Evolutionary conservation across 2,113 vertebrate genomes (phyloP), one percentile per base, ranked within the genome.

Genomic region (Hippocampus mohnikei): DNA sequence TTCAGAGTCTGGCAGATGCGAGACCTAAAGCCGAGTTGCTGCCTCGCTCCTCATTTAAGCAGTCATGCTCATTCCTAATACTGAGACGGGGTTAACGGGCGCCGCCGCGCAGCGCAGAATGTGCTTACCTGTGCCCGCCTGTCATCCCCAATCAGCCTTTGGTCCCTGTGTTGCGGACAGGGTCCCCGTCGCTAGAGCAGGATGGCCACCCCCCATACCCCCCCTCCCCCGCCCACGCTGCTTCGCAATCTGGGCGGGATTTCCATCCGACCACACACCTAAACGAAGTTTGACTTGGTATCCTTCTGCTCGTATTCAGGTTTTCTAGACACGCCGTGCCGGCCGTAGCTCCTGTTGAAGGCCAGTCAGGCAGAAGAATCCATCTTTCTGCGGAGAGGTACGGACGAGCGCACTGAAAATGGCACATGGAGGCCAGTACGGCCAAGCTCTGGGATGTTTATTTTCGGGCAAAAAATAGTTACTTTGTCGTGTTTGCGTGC

Each of bases 171-270:
- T 13, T 3, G 42, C 70, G 75, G 84, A 87, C 77, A 81, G 72
- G 29, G 41, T 3, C 76, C 25, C 73, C 21, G 70, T 67, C 72
- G 78, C 33, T 37, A 37, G 75, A 77, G 76, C 82, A 44, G 80
- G 73, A 83, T 40, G 74, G 74, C 81, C 87, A 72, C 87, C 80
- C 90, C 85, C n/a, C n/a, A n/a, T n/a, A n/a, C n/a, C n/a, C n/a
- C n/a, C n/a, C n/a, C n/a, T n/a, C n/a, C n/a, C n/a, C n/a, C n/a
- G n/a, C n/a, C n/a, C n/a, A n/a, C 85, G 90, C 83, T 85, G 87
- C 83, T 89, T 90, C 87, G 84, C 90, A 88, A 91, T 90, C 84
- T 86, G 87, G 88, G 81, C 89, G 85, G 88, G 84, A 88, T 89
- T 87, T 91, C 75, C 84, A 74, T 68, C 48, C 86, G 88, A 90